Conservation (phyloP, 2,113 vertebrate genomes). For the Rhinogobius similis region DNA sequence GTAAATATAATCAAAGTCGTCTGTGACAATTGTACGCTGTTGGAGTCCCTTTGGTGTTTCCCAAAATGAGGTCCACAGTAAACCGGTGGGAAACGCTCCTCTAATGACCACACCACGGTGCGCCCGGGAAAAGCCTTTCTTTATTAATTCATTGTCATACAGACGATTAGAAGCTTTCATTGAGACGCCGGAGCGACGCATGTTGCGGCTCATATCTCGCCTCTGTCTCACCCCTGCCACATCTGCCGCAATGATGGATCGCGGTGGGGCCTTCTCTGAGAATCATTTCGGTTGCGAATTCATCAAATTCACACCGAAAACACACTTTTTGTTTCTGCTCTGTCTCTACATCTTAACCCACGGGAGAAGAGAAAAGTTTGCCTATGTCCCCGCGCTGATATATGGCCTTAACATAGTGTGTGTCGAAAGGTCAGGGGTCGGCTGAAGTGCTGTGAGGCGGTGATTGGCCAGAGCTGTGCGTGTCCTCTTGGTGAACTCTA, state of each 20-base stretch:
- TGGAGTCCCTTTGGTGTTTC: neutral
- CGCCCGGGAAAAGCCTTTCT: neutral
- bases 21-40: too few species aligned
- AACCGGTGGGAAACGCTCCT: conserved; percentile 2
- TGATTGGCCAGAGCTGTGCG: conserved; percentile 91
- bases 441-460: conserved; percentile 83
- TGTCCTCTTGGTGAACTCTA: conserved; percentile 93
- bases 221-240: conserved; percentile 28
- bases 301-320: conserved; percentile 55
- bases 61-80: neutral
- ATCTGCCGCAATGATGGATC: conserved; percentile 42
- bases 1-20: neutral
- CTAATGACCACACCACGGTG: conserved; percentile 1
- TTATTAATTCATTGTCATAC: conserved; percentile 12
- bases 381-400: conserved; percentile 64
- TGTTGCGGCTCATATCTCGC: conserved; percentile 34
- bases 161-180: conserved; percentile 7
- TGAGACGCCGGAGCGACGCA: conserved; percentile 9
- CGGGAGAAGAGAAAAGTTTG: conserved; percentile 49
- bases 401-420: conserved; percentile 76
- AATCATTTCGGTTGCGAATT: conserved; percentile 47
- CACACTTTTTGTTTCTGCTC: conserved; percentile 61
- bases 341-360: conserved; percentile 51
- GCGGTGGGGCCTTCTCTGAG: conserved; percentile 36
- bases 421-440: conserved; percentile 90